Percentiles rank a stretch among this genome's conserved stretches.
These are phyloP conservation scores for Drosophila anomalipes DNA, from an alignment of 2,888 invertebrate genomes.

Conservation along the genomic window DNA sequence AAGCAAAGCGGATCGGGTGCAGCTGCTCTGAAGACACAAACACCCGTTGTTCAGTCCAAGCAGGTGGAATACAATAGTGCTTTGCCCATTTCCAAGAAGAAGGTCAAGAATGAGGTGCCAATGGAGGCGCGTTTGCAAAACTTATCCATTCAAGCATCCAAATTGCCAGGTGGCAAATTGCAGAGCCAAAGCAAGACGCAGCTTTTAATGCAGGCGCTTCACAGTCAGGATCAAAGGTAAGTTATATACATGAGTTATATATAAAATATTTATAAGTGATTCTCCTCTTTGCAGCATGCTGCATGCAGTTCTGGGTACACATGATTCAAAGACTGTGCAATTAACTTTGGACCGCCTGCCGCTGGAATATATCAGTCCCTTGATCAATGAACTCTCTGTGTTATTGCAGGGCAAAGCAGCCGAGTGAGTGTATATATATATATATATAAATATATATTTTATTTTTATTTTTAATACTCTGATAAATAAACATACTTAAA, in stretches of 20 bases:
- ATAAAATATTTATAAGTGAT: background rate
- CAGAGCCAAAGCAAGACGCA: conserved; percentile 91
- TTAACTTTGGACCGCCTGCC: conserved; percentile 92
- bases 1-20: conserved; percentile 58
- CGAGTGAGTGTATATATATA: conserved; percentile 87
- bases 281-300: conserved; percentile 87
- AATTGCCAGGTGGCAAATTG: conserved; percentile 78
- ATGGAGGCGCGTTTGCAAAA: conserved; percentile 94
- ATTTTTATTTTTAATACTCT: background rate
- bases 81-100: conserved; percentile 74
- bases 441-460: background rate
- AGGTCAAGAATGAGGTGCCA: conserved; percentile 86
- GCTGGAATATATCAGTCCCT: conserved; percentile 89
- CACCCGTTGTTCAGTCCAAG: conserved; percentile 70
- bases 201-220: conserved; percentile 93
- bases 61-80: conserved; percentile 82
- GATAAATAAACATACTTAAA: background rate
- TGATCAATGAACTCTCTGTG: conserved; percentile 90
- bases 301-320: conserved; percentile 89
- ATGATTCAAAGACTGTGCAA: conserved; percentile 89
- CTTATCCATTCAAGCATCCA: conserved; percentile 88
- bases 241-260: conserved; percentile 25
- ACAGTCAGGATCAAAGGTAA: conserved; percentile 91
- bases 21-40: conserved; percentile 72
- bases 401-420: conserved; percentile 89